Evolutionary conservation across 1,140 invertebrate genomes (phyloP).

Genomic region (Battus philenor): DNA sequence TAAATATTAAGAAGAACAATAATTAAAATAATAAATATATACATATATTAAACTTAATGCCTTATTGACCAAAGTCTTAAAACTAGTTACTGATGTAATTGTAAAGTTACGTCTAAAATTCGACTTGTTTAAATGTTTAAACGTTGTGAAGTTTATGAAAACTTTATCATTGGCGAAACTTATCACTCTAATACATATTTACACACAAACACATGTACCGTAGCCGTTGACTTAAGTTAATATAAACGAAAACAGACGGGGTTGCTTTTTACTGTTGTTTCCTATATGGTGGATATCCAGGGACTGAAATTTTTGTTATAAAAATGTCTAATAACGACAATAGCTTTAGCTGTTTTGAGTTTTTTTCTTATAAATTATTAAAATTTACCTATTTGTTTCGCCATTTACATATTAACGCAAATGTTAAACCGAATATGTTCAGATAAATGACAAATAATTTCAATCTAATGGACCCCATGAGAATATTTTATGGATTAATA

Average conservation of each 20-base stretch:
- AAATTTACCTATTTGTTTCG: too few relatives aligned
- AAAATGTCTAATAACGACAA: too few relatives aligned
- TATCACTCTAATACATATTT: too few relatives aligned
- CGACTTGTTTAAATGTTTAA: slow-evolving; percentile 66
- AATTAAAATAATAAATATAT: slow-evolving; percentile 69
- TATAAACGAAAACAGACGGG: too few relatives aligned
- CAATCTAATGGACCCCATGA: slow-evolving; percentile 6
- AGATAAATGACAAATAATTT: slow-evolving; percentile 7
- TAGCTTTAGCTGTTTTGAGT: too few relatives aligned
- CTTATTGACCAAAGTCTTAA: slow-evolving; percentile 76
- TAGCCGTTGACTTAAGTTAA: too few relatives aligned
- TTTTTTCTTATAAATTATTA: too few relatives aligned
- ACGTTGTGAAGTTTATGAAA: slow-evolving; percentile 70
- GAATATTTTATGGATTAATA: slow-evolving; percentile 9
- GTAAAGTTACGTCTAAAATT: slow-evolving; percentile 58
- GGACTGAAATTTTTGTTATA: too few relatives aligned
- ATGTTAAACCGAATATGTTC: not conserved
- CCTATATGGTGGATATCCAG: too few relatives aligned
- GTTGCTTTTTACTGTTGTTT: too few relatives aligned
- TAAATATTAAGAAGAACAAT: slow-evolving; percentile 71
- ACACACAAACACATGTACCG: too few relatives aligned
- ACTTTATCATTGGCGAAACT: slow-evolving; percentile 60
- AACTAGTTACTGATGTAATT: slow-evolving; percentile 69
- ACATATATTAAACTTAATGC: slow-evolving; percentile 75
- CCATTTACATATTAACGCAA: too few relatives aligned